phyloP scores from a whole-genome alignment of 2,797 vertebrate species.

The Spondyliosoma cantharus region DNA sequence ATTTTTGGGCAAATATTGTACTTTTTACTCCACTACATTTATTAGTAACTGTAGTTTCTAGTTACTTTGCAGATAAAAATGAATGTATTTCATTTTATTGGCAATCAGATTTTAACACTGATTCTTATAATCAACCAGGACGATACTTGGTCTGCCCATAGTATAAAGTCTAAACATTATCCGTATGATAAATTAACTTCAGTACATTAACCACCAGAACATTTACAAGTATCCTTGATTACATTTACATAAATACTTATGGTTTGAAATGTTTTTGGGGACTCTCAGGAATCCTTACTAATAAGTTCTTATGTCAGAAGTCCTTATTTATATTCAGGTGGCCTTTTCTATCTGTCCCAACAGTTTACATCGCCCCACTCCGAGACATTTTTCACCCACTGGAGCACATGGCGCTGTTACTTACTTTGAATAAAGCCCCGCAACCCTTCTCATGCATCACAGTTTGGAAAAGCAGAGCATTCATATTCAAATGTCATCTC shows the following conservation, averaged over 20 bases:
- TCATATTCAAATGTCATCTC: slow-evolving; percentile 45
- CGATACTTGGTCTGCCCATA: too few species aligned
- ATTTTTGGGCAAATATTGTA: too few species aligned
- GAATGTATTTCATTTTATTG: too few species aligned
- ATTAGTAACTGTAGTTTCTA: too few species aligned
- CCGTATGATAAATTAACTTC: too few species aligned
- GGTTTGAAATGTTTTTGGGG: neutral
- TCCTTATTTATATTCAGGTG: neutral
- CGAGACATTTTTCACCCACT: slow-evolving; percentile 18
- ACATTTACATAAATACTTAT: neutral
- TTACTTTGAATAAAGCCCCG: slow-evolving; percentile 27
- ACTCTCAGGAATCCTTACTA: neutral
- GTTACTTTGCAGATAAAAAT: too few species aligned
- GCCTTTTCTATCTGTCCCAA: slow-evolving; percentile 6
- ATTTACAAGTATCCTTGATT: too few species aligned
- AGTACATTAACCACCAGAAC: too few species aligned
- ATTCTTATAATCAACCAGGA: too few species aligned
- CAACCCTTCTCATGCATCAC: slow-evolving; percentile 9
- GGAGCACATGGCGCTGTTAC: slow-evolving; percentile 7
- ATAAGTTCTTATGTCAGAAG: neutral
- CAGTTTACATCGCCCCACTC: neutral
- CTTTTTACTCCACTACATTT: too few species aligned
- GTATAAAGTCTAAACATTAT: too few species aligned
- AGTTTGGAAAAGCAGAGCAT: slow-evolving; percentile 6
- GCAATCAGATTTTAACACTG: too few species aligned